Base-by-base conservation (phyloP, 2,888 invertebrate genomes). In the Eudasyphora cyanicolor region DNA sequence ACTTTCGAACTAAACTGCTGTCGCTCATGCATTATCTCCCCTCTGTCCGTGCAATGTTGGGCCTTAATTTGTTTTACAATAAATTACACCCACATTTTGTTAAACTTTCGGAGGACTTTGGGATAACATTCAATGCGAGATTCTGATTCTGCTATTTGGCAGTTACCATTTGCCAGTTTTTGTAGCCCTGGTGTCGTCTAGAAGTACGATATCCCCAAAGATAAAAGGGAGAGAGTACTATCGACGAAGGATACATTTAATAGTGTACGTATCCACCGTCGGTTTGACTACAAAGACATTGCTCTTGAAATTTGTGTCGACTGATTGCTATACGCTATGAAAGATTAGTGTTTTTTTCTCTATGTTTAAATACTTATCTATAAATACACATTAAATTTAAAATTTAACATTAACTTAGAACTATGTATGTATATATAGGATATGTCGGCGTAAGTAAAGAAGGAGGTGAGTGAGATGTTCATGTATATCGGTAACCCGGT, bases 351-450 rank as follows among this genome's bases (percentile, higher is more conserved):
- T n/a, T 29, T 6, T 57, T 24, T 24, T 6, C 19, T 21, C 67
- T 67, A 24, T 7, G 14, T 24, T 21, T 42, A 29, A 60, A 38
- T 67, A 35, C 24, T 38, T 42, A 38, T 67, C 42, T 67, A 70
- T 77, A 70, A 77, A 77, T 77, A 70, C 17, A 77, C 70, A 77
- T 62, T 49, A 69, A 70, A 70, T 76, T 38, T 70, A 29, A 32
- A 49, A 75, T 76, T 76, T 76, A 76, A 77, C 17, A 45, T 57
- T 60, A 77, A 60, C 77, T 77, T 77, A 77, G 19, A 45, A 29
- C 42, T 60, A 49, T 64, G 19, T 29, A 21, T 29, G 17, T 60
- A 49, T 64, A 14, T 29, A 21, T 29, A 27, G 32, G 12, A 49
- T 76, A n/a, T 42, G 27, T 14, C 17, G 24, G 17, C 35, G 17